Evolutionary conservation across 2,113 vertebrate species (phyloP).

Genomic region (Lepisosteus osseus): DNA sequence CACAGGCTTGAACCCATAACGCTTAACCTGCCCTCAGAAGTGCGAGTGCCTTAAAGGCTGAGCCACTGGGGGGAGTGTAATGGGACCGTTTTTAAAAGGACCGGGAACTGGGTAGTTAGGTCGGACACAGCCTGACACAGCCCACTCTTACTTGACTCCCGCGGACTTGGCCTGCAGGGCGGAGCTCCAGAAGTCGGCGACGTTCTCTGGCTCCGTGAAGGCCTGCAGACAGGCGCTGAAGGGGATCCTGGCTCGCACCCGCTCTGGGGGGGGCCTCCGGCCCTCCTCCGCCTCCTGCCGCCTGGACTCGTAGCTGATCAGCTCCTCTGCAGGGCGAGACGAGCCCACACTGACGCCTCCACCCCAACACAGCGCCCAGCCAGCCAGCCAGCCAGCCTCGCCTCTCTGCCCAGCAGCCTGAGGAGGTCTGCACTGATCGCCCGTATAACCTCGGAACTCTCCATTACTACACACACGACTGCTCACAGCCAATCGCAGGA

Average conservation of each 20-base stretch:
- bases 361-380: too few relatives aligned
- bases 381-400: not conserved
- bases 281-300: conserved; percentile 84
- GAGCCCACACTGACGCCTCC: conserved; percentile 1
- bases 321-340: conserved; percentile 78
- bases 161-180: conserved; percentile 96
- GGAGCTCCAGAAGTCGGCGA: conserved; percentile 96
- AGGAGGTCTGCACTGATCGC: too few relatives aligned
- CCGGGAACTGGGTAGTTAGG: too few relatives aligned
- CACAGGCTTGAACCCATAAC: too few relatives aligned
- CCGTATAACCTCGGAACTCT: not conserved
- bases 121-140: not conserved
- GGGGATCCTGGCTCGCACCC: conserved; percentile 85
- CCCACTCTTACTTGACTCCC: conserved; percentile 83
- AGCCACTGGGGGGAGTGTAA: too few relatives aligned
- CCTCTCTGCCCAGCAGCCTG: too few relatives aligned
- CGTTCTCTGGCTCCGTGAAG: conserved; percentile 90
- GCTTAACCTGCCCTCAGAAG: too few relatives aligned
- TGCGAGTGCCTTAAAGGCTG: too few relatives aligned
- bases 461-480: not conserved
- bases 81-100: too few relatives aligned
- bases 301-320: conserved; percentile 84
- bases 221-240: conserved; percentile 94
- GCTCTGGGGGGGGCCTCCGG: conserved; percentile 76
- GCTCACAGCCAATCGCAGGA: not conserved